Evolutionary conservation across 2,888 invertebrate genomes (phyloP), one percentile per base, ranked within the genome.

Genomic region (Parnassius orleans): DNA sequence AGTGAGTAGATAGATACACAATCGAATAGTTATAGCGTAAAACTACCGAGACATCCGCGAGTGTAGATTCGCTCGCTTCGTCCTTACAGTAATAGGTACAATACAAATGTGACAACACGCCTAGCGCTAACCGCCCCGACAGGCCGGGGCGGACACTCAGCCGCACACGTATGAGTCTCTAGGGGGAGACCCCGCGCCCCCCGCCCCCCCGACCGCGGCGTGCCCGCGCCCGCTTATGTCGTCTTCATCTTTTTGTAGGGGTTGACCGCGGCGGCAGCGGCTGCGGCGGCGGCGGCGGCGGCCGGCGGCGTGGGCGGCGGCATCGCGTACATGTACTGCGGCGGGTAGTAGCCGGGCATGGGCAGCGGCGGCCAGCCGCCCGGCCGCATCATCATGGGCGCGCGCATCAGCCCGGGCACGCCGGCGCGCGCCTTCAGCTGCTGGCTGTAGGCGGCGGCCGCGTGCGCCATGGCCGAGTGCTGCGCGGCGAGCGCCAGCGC

Each of bases 231-330:
- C 76, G 68, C 71, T 92, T 95, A 95, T 82, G 95, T 96, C 77
- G 97, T 97, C 93, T 97, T 97, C 95, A 97, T 95, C 92, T 97
- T 97, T 92, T 97, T 97, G 90, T 96, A 97, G 64, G 97, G 97
- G 84, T 96, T 96, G 81, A 96, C 93, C 65, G 88, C 86, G 60
- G 86, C 87, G 65, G 86, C 84, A 65, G 86, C 83, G 66, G 84
- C 83, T 65, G 87, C 84, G 62, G 89, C 87, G 61, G 88, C 83
- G 78, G 86, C 83, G 68, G 82, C 86, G 78, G 73, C 84, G 81
- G 68, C 83, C 77, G 77, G 90, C 78, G 76, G 85, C 83, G 83
- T 82, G 74, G 83, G 92, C 83, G 81, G 92, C 79, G 79, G 92
- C 90, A 86, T 86, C 81, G 85, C 88, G 84, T 88, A 92, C 91